Evolutionary conservation across 2,113 vertebrate genomes (phyloP), one percentile per base, ranked within the genome.

Genomic region (Heliornis fulica): DNA sequence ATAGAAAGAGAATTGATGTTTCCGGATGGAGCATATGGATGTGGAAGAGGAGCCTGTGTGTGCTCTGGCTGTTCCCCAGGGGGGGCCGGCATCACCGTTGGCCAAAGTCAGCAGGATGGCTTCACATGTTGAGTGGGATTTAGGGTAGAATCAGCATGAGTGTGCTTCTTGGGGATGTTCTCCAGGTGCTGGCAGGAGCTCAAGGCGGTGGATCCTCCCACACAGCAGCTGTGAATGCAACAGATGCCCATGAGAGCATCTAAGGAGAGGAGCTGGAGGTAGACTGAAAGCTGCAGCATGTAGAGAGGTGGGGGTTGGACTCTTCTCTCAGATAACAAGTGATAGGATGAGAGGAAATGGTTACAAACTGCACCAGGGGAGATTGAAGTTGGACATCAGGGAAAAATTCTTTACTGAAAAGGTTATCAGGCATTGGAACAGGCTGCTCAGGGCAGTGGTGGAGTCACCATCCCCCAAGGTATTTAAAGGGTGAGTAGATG

Each of bases 1-100:
- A 96, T 95, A 96, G 96, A 93, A 97, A 90, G 69, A 97, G 86
- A 95, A 90, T 22, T 84, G 87, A 70, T 94, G 85, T 84, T 97
- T 97, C 95, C 88, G 14, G 96, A 66, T 63, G 65, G 72, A 92
- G 69, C 90, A 36, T 78, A 64, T 95, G 80, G 79, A 91, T 10
- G 13, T 74, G 65, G 76, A 94, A 95, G 79, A 78, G 64, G 83
- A 92, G 70, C 46, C 63, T 29, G 18, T 17, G 45, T 11, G 5
- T 63, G 72, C 68, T 83, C 41, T 46, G 61, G 64, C 83, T 94
- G 68, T 21, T 26, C n/a, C 34, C 46, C 36, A 60, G 34, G 40
- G 76, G 34, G 40, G 76, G 61, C 81, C 11, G 9, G 20, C 36
- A 72, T 48, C 16, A 29, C 32, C 3, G 0, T 4, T 81, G 79